Base-by-base conservation (phyloP, 2,888 invertebrate genomes). In the Sipunculus nudus region DNA sequence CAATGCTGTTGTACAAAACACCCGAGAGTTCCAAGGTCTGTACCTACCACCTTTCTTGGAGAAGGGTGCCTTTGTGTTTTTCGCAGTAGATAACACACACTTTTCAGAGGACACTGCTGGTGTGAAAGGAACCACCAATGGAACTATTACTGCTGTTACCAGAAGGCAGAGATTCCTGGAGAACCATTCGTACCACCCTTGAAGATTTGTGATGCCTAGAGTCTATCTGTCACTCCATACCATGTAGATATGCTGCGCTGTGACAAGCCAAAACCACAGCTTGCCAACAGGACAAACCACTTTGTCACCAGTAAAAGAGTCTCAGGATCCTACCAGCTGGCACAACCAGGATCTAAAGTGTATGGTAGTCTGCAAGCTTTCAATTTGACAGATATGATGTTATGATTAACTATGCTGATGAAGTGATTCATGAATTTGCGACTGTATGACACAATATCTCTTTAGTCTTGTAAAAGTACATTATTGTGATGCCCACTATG, bases 1-100 rank as follows among this genome's bases (percentile, higher is more conserved):
- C 38, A 61, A 61, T 40, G 61, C 57, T 43, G 57, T 61, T 8
- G 47, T 61, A n/a, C 28, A 59, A 45, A 61, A 61, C 47, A 62
- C 40, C 13, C 32, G 29, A 29, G 10, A 39, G 45, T 63, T 59
- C 35, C 26, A 45, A 28, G 53, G 47, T 8, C 45, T 61, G 5
- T 52, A 63, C 35, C 46, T 63, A 19, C 49, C 29, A 13, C 43
- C 55, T 26, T 63, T 63, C 47, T 31, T 64, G 45, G 64, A 61
- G 48, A 63, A 62, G 41, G 62, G 61, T 4, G 31, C 50, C 6
- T 60, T 52, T 25, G 58, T 56, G 16, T 58, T 58, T 32, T 58
- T 58, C 31, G 54, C 58, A 25, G 52, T 25, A n/a, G 59, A 61
- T 45, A 61, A 61, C 46, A 43, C 61, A 39, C 59, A 61, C 46